Base-by-base conservation (phyloP, 2,113 vertebrate genomes). In the Gracilinanus agilis region DNA sequence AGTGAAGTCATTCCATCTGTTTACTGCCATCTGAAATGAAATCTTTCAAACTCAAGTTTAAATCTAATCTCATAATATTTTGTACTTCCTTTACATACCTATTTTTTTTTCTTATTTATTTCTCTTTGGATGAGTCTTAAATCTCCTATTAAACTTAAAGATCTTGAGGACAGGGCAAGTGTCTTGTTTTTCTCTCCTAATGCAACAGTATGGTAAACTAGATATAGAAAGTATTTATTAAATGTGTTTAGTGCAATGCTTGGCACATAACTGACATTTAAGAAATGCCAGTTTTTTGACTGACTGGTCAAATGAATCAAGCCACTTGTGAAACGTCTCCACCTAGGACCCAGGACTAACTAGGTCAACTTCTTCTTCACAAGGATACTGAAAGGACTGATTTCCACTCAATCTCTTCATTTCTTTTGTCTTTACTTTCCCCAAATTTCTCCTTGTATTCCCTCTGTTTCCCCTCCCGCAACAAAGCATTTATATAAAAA, bases 311-410 rank as follows among this genome's bases (percentile, higher is more conserved):
- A 23, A 83, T 40, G 67, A 83, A 83, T 40, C n/a, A 83, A 83
- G 67, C 40, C 19, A 83, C 67, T 83, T 83, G 6, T 40, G 7
- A 83, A 83, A 83, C 34, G 13, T 75, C 13, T 75, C 34, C 13
- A 67, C 61, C 61, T 75, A n/a, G 2, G n/a, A 83, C n/a, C 54
- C 34, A 88, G 27, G 49, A 27, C 21, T 89, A 55, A 55, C 89
- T 75, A 83, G 19, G 54, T 58, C 29, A 54, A 7, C 21, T 54
- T 90, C 55, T 89, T 92, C 29, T 53, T 54, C 89, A 49, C 91
- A 92, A 54, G 23, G 13, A 58, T 34, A 9, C n/a, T 54, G 29
- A 44, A 91, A 94, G 92, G 44, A 94, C 55, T 91, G 75, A 34
- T 55, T 88, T 29, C 49, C 58, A 34, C 93, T 90, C 40, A 90